Evolutionary conservation across 2,113 vertebrate genomes (phyloP).

Genomic region (Melanostigma gelatinosum): DNA sequence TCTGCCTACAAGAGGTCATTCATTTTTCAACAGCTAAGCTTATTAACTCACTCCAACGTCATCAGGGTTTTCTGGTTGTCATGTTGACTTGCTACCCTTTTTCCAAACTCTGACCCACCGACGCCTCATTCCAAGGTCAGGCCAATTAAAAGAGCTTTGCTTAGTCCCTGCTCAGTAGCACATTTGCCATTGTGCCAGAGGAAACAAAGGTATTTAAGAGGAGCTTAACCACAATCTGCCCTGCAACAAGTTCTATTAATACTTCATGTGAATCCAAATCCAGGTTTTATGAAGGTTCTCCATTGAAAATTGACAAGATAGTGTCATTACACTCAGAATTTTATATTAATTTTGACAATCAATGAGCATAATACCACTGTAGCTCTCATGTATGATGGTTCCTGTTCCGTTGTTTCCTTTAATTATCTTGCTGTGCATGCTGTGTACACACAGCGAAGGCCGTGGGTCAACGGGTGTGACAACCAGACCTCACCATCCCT

Average conservation of each 20-base stretch:
- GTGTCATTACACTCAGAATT: neutral
- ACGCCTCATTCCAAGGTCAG: slow-evolving; percentile 6
- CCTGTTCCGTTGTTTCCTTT: neutral
- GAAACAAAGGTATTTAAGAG: slow-evolving; percentile 21
- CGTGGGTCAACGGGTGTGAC: slow-evolving; percentile 23
- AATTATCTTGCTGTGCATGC: neutral
- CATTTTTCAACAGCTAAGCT: slow-evolving; percentile 29
- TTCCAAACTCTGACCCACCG: slow-evolving; percentile 1
- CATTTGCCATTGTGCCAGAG: slow-evolving; percentile 2
- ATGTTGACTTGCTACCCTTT: slow-evolving; percentile 4
- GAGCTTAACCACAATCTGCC: slow-evolving; percentile 27
- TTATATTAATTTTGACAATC: neutral
- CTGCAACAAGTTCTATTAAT: slow-evolving; percentile 33
- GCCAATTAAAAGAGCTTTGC: slow-evolving; percentile 48
- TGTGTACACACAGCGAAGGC: neutral
- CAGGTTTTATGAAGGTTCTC: neutral
- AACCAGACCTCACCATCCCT: slow-evolving; percentile 29
- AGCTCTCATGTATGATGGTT: neutral
- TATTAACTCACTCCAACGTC: slow-evolving; percentile 25
- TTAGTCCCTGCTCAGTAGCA: slow-evolving; percentile 20
- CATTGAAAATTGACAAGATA: neutral
- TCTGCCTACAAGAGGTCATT: neutral
- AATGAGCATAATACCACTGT: neutral
- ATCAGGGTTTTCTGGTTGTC: slow-evolving; percentile 22
- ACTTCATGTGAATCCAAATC: neutral